phyloP scores from a whole-genome alignment of 2,113 vertebrate species.

The Typhlomys cinereus region DNA sequence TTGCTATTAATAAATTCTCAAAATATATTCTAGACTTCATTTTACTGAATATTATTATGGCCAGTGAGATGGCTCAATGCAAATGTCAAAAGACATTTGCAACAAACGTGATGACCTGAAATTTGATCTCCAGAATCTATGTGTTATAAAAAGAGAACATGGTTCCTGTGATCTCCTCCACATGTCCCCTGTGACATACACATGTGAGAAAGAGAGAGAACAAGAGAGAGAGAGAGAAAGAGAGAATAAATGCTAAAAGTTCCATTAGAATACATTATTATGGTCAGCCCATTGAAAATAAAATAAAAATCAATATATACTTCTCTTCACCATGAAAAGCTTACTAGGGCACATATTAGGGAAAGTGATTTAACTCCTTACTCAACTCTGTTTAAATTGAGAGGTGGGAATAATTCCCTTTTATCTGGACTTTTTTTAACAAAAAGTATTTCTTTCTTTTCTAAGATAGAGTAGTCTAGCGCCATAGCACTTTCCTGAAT shows the following conservation, averaged over 20 bases:
- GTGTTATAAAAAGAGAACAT: too few species aligned
- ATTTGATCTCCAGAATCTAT: too few species aligned
- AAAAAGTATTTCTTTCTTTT: conserved; percentile 26
- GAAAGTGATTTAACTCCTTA: conserved; percentile 16
- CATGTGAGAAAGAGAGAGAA: too few species aligned
- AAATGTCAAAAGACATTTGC: too few species aligned
- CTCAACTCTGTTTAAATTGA: conserved; percentile 15
- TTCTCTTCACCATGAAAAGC: neutral
- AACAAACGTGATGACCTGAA: too few species aligned
- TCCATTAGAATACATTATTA: conserved; percentile 20
- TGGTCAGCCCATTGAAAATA: neutral
- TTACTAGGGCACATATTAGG: neutral
- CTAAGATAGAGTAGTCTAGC: conserved; percentile 66
- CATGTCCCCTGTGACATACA: too few species aligned
- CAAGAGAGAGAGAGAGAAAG: too few species aligned
- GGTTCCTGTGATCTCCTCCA: too few species aligned
- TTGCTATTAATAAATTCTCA: neutral
- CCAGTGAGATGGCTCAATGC: too few species aligned
- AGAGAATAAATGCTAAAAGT: too few species aligned
- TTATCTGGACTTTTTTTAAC: neutral
- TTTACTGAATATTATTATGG: too few species aligned
- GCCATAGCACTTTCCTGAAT: conserved; percentile 78
- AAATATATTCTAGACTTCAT: neutral
- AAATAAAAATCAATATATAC: conserved; percentile 18
- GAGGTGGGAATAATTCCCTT: neutral